Conservation (phyloP, 2,113 vertebrate species). For the Uropsilus gracilis region DNA sequence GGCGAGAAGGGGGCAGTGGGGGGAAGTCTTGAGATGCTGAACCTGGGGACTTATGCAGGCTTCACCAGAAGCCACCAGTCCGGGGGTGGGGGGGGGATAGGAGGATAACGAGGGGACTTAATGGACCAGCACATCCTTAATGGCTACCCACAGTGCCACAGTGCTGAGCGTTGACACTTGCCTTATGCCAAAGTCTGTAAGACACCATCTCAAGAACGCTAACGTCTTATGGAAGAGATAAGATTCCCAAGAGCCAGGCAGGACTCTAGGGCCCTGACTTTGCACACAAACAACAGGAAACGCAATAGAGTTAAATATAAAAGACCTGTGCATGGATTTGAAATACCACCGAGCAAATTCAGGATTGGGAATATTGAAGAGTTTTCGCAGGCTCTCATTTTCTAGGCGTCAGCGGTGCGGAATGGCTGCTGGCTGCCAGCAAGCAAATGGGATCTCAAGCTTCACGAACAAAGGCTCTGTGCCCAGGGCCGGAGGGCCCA, state of each 20-base stretch:
- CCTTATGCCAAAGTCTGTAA: background rate
- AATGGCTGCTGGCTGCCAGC: slow-evolving; percentile 13
- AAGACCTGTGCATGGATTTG: background rate
- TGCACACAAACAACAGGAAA: background rate
- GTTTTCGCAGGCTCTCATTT: background rate
- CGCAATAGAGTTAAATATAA: background rate
- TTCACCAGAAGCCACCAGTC: background rate
- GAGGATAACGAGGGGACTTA: background rate
- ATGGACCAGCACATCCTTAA: background rate
- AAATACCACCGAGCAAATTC: background rate
- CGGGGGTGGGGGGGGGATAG: background rate
- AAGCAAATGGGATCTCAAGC: background rate
- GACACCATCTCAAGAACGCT: background rate
- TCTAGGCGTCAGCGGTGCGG: background rate
- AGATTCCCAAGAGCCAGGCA: background rate
- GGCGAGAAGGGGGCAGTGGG: background rate
- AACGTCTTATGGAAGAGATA: background rate
- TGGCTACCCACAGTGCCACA: background rate
- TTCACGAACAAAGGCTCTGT: background rate
- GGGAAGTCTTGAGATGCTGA: background rate
- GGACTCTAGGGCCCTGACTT: background rate
- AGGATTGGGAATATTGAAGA: background rate
- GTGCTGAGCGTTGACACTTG: background rate
- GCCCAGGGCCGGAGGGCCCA: background rate
- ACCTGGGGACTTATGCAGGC: background rate